Conservation (phyloP, 2,888 invertebrate genomes). For the Drosophila stalkeri region DNA sequence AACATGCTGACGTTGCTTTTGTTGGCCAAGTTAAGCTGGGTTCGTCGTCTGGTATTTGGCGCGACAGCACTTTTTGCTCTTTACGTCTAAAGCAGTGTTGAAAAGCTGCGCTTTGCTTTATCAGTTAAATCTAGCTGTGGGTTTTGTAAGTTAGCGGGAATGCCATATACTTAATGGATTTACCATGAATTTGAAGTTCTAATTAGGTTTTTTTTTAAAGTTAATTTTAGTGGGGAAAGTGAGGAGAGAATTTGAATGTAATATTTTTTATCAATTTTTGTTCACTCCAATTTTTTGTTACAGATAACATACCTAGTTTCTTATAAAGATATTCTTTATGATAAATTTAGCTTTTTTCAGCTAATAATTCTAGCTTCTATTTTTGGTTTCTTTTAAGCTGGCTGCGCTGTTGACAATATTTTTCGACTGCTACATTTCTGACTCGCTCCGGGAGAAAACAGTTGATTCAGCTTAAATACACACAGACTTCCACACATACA, state of each 20-base stretch:
- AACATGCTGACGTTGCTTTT: conserved; percentile 57
- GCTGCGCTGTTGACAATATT: not conserved
- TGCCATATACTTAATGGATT: not conserved
- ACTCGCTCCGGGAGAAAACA: conserved; percentile 61
- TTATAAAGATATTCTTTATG: not conserved
- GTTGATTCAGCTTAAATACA: conserved; percentile 56
- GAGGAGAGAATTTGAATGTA: not conserved
- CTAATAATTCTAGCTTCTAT: not conserved
- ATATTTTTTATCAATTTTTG: too few relatives aligned
- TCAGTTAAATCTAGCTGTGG: conserved; percentile 1
- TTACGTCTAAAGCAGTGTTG: conserved; percentile 18
- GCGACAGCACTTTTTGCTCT: conserved; percentile 33
- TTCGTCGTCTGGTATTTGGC: conserved; percentile 40
- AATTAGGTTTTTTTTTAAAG: not conserved
- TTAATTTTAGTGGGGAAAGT: not conserved
- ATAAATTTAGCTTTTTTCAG: not conserved
- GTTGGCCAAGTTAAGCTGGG: conserved; percentile 39
- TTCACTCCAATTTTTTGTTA: too few relatives aligned
- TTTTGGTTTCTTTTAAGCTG: not conserved
- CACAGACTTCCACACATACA: not conserved
- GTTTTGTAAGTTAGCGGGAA: not conserved
- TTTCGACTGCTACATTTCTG: conserved; percentile 45
- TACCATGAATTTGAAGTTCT: not conserved
- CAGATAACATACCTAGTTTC: too few relatives aligned
- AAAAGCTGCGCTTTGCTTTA: conserved; percentile 7